Percentiles rank a stretch among this genome's conserved stretches.
phyloP scores from a whole-genome alignment of 23 tunicate species.

The Trididemnum clinides region DNA sequence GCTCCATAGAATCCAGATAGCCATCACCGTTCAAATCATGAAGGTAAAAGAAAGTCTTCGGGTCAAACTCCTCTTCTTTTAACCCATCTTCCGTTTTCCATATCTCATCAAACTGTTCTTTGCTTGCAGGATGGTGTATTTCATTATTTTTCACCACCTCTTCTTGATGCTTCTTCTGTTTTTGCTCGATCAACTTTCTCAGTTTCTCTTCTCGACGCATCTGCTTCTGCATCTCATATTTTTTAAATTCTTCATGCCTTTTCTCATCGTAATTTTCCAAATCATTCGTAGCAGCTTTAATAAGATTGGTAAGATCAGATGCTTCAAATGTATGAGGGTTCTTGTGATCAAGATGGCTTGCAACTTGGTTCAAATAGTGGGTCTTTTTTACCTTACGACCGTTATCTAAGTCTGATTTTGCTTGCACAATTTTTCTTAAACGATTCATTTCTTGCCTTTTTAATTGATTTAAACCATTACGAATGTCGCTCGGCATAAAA shows the following conservation, averaged over 20 bases:
- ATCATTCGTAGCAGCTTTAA: conserved; percentile 81
- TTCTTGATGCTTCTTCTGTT: conserved; percentile 56
- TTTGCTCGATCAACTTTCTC: conserved; percentile 64
- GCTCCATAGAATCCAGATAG: conserved; percentile 70
- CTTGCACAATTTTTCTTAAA: conserved; percentile 75
- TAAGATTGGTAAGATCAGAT: conserved; percentile 82
- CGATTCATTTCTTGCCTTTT: conserved; percentile 80
- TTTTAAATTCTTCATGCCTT: conserved; percentile 85
- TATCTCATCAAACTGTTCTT: conserved; percentile 89
- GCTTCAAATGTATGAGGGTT: conserved; percentile 87
- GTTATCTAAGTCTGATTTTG: conserved; percentile 65
- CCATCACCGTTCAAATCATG: conserved; percentile 91
- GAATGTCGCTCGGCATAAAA: conserved; percentile 51
- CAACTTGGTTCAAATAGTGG: conserved; percentile 52
- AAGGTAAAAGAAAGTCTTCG: conserved; percentile 80
- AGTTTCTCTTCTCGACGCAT: conserved; percentile 78
- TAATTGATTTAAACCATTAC: conserved; percentile 57
- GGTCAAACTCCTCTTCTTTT: conserved; percentile 77
- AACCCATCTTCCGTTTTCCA: conserved; percentile 92
- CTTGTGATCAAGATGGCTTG: conserved; percentile 79
- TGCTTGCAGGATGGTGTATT: conserved; percentile 89
- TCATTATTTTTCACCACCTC: conserved; percentile 63
- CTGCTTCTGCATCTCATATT: conserved; percentile 87
- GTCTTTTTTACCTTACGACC: conserved; percentile 69
- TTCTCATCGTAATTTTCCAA: conserved; percentile 82